Base-by-base conservation (phyloP, 2,797 vertebrate species). In the Perodicticus potto region DNA sequence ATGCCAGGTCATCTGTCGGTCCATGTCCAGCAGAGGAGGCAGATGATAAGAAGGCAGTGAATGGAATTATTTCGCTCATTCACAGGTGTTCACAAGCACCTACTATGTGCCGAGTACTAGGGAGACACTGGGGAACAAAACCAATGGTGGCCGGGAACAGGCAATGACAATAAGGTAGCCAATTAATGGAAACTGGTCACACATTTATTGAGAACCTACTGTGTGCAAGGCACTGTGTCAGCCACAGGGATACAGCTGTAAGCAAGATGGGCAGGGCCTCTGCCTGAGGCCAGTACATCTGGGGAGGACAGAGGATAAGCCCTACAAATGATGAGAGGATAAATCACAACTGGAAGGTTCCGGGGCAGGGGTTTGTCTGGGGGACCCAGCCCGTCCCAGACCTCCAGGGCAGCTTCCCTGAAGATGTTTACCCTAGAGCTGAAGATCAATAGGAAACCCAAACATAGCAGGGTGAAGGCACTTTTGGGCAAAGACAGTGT, bases 21-120 rank as follows among this genome's bases (percentile, higher is more conserved):
- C 10, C 0, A 53, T 1, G 16, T 17, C 19, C 1, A 27, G 34
- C 0, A 6, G 73, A 57, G 40, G 27, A 29, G 49, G 45, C 23
- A 1, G 11, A 8, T 7, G 13, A 29, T 34, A 32, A 53, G 49
- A 37, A 34, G 59, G 53, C 4, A 6, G 3, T 0, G 32, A 2
- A 19, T 0, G 14, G n/a, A 23, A 7, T n/a, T 0, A 4, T 0
- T 34, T 7, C 2, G 4, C 20, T 7, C 16, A 61, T 12, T 69
- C 59, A 17, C 5, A 63, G 32, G 23, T 23, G 16, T 7, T 32
- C 14, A n/a, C 37, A 37, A 77, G 37, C 49, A n/a, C 65, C 73
- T 87, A 14, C 53, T 63, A 29, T 0, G 7, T 25, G 17, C 40
- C 8, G 0, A 5, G 23, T 22, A 29, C 76, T 37, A 19, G 43